These are phyloP conservation scores for Entelurus aequoreus DNA, from an alignment of 2,113 vertebrate genomes.

Conservation along the genomic window DNA sequence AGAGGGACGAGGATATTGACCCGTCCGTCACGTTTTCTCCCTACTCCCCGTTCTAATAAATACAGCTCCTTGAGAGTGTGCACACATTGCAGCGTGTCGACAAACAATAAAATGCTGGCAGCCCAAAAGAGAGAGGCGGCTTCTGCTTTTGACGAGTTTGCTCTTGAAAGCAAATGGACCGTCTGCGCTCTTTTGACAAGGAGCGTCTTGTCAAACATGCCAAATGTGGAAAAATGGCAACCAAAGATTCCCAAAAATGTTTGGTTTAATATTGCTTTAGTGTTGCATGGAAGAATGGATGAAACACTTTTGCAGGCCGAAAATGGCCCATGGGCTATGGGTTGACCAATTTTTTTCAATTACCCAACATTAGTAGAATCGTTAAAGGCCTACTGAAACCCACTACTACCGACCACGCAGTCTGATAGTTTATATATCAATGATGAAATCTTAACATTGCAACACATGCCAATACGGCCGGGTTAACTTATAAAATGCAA, in stretches of 20 bases:
- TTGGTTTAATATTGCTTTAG: too few relatives aligned
- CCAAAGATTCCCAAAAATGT: neutral
- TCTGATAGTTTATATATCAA: too few relatives aligned
- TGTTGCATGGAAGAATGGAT: too few relatives aligned
- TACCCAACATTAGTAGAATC: too few relatives aligned
- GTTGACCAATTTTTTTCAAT: too few relatives aligned
- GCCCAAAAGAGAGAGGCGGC: neutral
- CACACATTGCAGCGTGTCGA: slow-evolving; percentile 19
- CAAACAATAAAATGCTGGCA: slow-evolving; percentile 3
- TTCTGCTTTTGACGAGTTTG: slow-evolving; percentile 14
- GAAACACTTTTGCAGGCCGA: too few relatives aligned
- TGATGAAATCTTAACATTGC: too few relatives aligned
- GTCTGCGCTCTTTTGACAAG: slow-evolving; percentile 13
- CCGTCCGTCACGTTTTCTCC: slow-evolving; percentile 49
- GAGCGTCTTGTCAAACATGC: slow-evolving; percentile 21
- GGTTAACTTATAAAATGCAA: too few relatives aligned
- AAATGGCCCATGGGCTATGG: too few relatives aligned
- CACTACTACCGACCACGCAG: too few relatives aligned
- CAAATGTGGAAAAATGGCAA: slow-evolving; percentile 10
- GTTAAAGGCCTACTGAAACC: too few relatives aligned
- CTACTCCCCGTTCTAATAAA: slow-evolving; percentile 29
- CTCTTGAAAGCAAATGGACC: slow-evolving; percentile 26
- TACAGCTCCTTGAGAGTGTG: slow-evolving; percentile 36
- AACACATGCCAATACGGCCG: too few relatives aligned
- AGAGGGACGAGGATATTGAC: slow-evolving; percentile 65